Conservation (phyloP, 2,797 vertebrate species). For the Pempheris klunzingeri region DNA sequence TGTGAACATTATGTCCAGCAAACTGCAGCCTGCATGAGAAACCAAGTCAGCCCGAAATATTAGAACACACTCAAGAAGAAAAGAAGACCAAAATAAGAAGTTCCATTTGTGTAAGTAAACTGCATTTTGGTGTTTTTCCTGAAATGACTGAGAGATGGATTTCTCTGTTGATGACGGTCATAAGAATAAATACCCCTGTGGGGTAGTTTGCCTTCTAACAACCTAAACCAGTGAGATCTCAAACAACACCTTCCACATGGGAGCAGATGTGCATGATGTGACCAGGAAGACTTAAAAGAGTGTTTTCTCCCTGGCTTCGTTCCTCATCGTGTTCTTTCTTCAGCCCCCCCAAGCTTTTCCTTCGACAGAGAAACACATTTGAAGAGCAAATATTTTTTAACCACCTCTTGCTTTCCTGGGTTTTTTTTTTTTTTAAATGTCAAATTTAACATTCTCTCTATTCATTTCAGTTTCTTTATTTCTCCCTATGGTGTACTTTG, state of each 20-base stretch:
- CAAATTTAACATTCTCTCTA: not conserved
- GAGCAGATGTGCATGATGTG: not conserved
- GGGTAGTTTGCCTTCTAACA: constrained; percentile 16
- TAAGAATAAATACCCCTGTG: constrained; percentile 1
- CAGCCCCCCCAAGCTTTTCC: not conserved
- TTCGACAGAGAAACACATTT: not conserved
- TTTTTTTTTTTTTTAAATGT: not conserved
- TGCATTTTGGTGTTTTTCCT: too few relatives aligned
- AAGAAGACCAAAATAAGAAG: too few relatives aligned
- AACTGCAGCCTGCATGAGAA: too few relatives aligned
- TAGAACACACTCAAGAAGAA: too few relatives aligned
- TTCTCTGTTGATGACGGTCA: not conserved
- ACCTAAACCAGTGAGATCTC: not conserved
- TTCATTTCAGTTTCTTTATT: not conserved
- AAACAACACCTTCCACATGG: not conserved
- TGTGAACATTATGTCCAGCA: too few relatives aligned
- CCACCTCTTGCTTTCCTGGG: not conserved
- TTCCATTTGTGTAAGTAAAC: too few relatives aligned
- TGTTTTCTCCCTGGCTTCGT: constrained; percentile 11
- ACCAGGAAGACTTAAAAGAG: constrained; percentile 3
- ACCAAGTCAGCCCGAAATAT: too few relatives aligned
- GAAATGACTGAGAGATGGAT: not conserved
- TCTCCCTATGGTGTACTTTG: not conserved
- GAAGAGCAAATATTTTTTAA: not conserved
- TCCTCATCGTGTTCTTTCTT: not conserved